These are phyloP conservation scores for Caenorhabditis panamensis DNA, from an alignment of 2,888 invertebrate genomes.

Conservation along the genomic window DNA sequence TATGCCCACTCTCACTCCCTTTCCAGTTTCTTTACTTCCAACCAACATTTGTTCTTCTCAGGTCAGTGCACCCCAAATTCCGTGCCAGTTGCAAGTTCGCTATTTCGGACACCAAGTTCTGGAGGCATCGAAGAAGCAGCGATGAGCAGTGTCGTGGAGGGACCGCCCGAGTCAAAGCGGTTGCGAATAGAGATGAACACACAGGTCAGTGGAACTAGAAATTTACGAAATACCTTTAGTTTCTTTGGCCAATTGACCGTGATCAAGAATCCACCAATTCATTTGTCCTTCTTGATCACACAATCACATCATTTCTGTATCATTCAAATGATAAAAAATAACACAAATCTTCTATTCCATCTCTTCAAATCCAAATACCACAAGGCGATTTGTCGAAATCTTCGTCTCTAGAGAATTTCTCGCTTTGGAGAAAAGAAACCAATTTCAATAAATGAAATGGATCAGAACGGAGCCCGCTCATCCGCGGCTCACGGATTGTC, in stretches of 20 bases:
- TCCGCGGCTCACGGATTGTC: constrained; percentile 2
- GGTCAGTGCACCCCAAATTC: not conserved
- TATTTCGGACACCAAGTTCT: not conserved
- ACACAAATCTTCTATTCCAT: constrained; percentile 16
- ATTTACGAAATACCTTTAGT: not conserved
- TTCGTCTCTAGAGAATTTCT: not conserved
- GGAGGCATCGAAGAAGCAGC: constrained; percentile 7
- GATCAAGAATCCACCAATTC: no score
- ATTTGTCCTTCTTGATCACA: no score
- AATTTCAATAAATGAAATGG: constrained; percentile 58
- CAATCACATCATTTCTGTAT: no score
- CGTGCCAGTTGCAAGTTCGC: not conserved
- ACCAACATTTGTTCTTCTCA: not conserved
- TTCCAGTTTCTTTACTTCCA: not conserved
- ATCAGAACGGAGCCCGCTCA: not conserved
- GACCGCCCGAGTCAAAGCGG: constrained; percentile 68
- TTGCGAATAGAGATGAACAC: constrained; percentile 62
- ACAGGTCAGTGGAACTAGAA: constrained; percentile 30
- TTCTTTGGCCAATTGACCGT: no score
- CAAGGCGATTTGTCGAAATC: no score
- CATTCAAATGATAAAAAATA: not conserved
- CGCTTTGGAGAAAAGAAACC: constrained; percentile 7
- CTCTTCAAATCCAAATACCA: constrained; percentile 26
- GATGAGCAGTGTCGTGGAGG: constrained; percentile 53
- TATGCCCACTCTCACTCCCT: not conserved